These are phyloP conservation scores for Drosophila nigromelanica DNA, from an alignment of 1,140 invertebrate species.

Conservation along the genomic window DNA sequence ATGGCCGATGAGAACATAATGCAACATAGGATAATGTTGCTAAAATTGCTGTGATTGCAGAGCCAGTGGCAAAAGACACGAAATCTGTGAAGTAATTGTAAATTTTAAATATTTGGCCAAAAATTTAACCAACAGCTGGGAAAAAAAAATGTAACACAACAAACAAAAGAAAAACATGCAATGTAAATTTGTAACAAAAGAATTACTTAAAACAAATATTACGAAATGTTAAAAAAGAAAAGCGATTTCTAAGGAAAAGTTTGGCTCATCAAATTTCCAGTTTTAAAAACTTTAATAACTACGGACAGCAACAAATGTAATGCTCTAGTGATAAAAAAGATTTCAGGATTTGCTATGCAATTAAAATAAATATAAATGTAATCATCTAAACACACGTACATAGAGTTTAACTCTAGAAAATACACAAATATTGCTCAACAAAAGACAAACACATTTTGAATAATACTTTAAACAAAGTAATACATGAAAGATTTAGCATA, in stretches of 20 bases:
- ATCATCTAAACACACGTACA: conserved; percentile 42
- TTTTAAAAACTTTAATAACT: conserved; percentile 15
- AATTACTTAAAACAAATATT: conserved; percentile 17
- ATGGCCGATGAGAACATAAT: conserved; percentile 99
- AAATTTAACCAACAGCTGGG: no score
- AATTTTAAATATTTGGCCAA: no score
- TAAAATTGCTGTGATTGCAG: conserved; percentile 97
- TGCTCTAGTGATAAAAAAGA: conserved; percentile 25
- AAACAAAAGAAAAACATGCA: conserved; percentile 39
- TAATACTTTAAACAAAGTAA: neutral
- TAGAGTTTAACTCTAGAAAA: neutral
- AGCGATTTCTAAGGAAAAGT: conserved; percentile 17
- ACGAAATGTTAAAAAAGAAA: conserved; percentile 13
- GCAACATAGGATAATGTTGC: conserved; percentile 98
- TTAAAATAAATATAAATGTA: conserved; percentile 2
- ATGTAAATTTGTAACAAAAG: conserved; percentile 18
- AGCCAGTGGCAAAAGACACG: conserved; percentile 98
- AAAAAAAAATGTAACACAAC: conserved; percentile 6
- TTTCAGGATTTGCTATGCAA: conserved; percentile 4
- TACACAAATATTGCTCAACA: conserved; percentile 51
- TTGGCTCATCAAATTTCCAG: conserved; percentile 12
- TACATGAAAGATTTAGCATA: conserved; percentile 34
- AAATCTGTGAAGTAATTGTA: conserved; percentile 88
- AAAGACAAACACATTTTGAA: conserved; percentile 52
- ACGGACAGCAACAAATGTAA: conserved; percentile 21